These are phyloP conservation scores for Piaya cayana DNA, from an alignment of 2,113 vertebrate species.

Conservation along the genomic window DNA sequence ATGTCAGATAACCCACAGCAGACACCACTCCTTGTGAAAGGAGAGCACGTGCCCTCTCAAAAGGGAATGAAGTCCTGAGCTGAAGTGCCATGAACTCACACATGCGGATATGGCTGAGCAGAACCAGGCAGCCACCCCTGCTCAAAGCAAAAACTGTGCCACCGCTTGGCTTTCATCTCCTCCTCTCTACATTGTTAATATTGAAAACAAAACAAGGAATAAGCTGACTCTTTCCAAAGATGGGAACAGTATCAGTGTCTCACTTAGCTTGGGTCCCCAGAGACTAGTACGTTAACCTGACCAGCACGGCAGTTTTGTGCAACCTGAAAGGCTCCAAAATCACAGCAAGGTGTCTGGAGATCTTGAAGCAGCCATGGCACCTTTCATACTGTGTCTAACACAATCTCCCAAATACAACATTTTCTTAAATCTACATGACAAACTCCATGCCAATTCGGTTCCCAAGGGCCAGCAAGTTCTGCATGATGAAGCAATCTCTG, in stretches of 20 bases:
- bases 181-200: background rate
- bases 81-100: background rate
- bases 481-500: background rate
- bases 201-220: background rate
- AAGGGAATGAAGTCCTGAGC: background rate
- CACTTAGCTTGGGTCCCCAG: background rate
- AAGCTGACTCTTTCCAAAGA: background rate
- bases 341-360: background rate
- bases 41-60: background rate
- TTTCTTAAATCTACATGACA: background rate
- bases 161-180: background rate
- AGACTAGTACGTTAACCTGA: background rate
- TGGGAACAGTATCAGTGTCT: background rate
- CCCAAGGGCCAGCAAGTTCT: background rate
- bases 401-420: background rate
- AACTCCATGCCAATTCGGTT: background rate
- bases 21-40: background rate
- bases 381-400: background rate
- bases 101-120: background rate
- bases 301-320: background rate
- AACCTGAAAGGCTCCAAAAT: background rate
- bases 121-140: background rate
- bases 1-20: background rate
- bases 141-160: background rate
- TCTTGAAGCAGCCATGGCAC: background rate